Conservation (phyloP, 2,113 vertebrate species). For the Channa argus region DNA sequence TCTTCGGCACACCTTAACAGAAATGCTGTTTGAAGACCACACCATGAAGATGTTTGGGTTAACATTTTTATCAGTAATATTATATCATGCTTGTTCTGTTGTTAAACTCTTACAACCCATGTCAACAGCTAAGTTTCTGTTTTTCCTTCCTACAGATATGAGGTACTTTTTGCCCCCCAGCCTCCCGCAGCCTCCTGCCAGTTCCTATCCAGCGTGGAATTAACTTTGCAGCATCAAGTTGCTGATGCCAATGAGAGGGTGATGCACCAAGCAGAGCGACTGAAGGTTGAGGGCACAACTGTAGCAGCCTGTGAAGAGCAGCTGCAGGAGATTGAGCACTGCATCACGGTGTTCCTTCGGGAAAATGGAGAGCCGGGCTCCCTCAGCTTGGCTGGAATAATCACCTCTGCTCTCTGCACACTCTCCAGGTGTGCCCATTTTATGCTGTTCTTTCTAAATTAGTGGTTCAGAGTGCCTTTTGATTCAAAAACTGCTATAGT, state of each 20-base stretch:
- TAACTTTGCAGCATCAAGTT: constrained; percentile 92
- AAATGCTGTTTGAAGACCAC: too few species aligned
- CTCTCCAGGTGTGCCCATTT: constrained; percentile 88
- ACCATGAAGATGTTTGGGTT: background rate
- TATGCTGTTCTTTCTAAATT: too few species aligned
- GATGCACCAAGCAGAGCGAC: constrained; percentile 90
- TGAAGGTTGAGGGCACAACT: constrained; percentile 93
- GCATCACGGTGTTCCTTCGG: constrained; percentile 93
- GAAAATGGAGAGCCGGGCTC: constrained; percentile 94
- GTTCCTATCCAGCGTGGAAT: constrained; percentile 91
- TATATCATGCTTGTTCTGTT: background rate
- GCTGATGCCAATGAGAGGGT: constrained; percentile 91
- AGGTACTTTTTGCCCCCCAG: constrained; percentile 92
- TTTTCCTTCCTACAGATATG: constrained; percentile 84
- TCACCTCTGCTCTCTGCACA: constrained; percentile 92
- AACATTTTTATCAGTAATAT: background rate
- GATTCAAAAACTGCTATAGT: background rate
- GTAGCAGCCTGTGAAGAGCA: constrained; percentile 93
- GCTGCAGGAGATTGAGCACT: constrained; percentile 96
- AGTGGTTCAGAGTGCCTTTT: too few species aligned
- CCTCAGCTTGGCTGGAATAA: constrained; percentile 91
- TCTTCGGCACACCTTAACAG: too few species aligned
- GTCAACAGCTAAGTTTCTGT: background rate
- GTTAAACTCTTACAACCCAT: background rate
- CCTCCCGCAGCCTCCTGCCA: constrained; percentile 87